Base-by-base conservation (phyloP, 2,888 invertebrate genomes). In the Matsumyia berberina region DNA sequence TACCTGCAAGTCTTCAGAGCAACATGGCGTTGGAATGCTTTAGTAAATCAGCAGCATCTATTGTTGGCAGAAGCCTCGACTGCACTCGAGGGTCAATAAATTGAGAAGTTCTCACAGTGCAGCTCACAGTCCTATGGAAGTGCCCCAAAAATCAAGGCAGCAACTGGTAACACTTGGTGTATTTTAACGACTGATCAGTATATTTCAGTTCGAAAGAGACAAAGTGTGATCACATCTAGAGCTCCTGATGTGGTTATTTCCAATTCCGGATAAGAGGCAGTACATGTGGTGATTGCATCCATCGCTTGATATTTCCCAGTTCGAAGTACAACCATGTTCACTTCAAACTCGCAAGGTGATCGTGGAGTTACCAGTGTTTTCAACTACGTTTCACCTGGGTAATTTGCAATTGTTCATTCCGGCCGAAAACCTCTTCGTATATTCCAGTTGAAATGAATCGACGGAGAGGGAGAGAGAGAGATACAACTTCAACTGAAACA, bases 171-270 rank as follows among this genome's bases (percentile, higher is more conserved):
- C 33, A 53, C 62, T 76, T 81, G 79, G 60, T 83, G 62, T 73
- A 79, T 62, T 42, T 69, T 69, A 69, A 69, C 55, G 44, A 83
- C 83, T 79, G 73, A 83, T 57, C 53, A 67, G 51, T 83, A 83
- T 83, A 73, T 79, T 83, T 79, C 83, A 83, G 83, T 83, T 62
- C 8, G n/a, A 72, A 62, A 33, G n/a, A 57, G 31, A 12, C 60
- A 19, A 19, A n/a, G 19, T 44, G 60, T 67, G 39, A 15, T 9
- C 12, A 17, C 44, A n/a, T n/a, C 3, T 15, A 19, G 7, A 11
- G 19, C 19, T 37, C 31, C 42, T 60, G 42, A n/a, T 42, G 29
- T 8, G 17, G 58, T 53, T 24, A 55, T 55, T 62, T 62, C 11
- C 33, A 51, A n/a, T 35, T 12, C 11, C 37, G 70, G 46, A 12